Base-by-base conservation (phyloP, 2,113 vertebrate species). In the Tachysurus fulvidraco region DNA sequence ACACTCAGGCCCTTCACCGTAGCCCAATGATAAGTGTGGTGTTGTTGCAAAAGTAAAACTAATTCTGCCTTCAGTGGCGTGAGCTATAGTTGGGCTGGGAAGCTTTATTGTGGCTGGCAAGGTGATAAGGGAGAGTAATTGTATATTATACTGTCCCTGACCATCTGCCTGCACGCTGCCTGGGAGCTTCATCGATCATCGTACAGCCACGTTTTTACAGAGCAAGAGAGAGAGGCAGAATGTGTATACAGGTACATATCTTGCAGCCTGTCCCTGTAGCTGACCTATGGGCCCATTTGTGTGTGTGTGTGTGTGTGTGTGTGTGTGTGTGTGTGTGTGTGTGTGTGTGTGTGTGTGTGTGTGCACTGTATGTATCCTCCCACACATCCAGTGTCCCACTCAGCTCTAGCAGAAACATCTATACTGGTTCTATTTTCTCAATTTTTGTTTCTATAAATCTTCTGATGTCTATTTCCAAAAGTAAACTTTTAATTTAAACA, bases 101-200 rank as follows among this genome's bases (percentile, higher is more conserved):
- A 96, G 95, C 95, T 95, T 97, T 96, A 96, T 96, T 96, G 96
- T 96, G 95, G 95, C 96, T 96, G 95, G 95, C 96, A 96, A 96
- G 95, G 95, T 96, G 96, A 97, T 96, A 96, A 96, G 96, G 95
- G 95, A 96, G 95, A 97, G 95, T 96, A 96, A 97, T 97, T 96
- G 96, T 96, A 96, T 96, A 96, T 96, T 96, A 96, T 96, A 93
- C 94, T 96, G 95, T 96, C 96, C 96, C 91, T 94, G 95, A 96
- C 94, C 96, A 97, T 96, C 96, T 96, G 96, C 96, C 96, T 96
- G 95, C 95, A 95, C 95, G 95, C 95, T 94, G 95, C 93, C 94
- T 94, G 94, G 95, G 94, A 94, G 94, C 96, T 96, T 96, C 96
- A 96, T 97, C 96, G 94, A 96, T 96, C 96, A 96, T 92, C 92